Base-by-base conservation (phyloP, 2,888 invertebrate species). In the Oxystoma pomonae region DNA sequence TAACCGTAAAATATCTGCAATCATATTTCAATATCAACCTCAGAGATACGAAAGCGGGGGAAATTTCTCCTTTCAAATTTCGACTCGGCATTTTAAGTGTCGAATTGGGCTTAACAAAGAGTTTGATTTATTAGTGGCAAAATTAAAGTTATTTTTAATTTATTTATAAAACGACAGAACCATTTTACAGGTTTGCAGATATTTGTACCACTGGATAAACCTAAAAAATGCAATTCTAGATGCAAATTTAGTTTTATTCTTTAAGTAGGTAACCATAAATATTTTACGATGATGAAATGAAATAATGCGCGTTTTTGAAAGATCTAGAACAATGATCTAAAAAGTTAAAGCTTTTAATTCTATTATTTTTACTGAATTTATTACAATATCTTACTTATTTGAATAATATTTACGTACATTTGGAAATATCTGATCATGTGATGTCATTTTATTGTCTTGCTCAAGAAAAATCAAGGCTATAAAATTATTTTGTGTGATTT, bases 1-100 rank as follows among this genome's bases (percentile, higher is more conserved):
- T 62, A 60, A 60, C 60, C 53, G 52, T 57, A 57, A 63, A 63
- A 63, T 63, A 63, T 60, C 63, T 60, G 55, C 57, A 63, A 63
- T 57, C 57, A 63, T 63, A 63, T 59, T 57, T 63, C 63, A 63
- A 63, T 59, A 63, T 63, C 59, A 63, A 57, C 59, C 63, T 63
- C 59, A 63, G 63, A 52, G 51, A 63, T 63, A 35, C 3, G 12
- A 35, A 7, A 35, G 35, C 59, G 63, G 21, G 63, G 55, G 35
- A 12, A 35, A 35, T 35, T 35, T 35, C 35, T 35, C 12, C 35
- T 3, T 35, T 35, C 3, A 35, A 35, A 35, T 35, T 35, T 35
- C 12, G 35, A 35, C 35, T 35, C 12, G 12, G 12, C 35, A 12
- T 35, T 35, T 35, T 35, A n/a, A n/a, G 35, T 35, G 35, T 35